Evolutionary conservation across 2,797 vertebrate species (phyloP).

Genomic region (Falco peregrinus): DNA sequence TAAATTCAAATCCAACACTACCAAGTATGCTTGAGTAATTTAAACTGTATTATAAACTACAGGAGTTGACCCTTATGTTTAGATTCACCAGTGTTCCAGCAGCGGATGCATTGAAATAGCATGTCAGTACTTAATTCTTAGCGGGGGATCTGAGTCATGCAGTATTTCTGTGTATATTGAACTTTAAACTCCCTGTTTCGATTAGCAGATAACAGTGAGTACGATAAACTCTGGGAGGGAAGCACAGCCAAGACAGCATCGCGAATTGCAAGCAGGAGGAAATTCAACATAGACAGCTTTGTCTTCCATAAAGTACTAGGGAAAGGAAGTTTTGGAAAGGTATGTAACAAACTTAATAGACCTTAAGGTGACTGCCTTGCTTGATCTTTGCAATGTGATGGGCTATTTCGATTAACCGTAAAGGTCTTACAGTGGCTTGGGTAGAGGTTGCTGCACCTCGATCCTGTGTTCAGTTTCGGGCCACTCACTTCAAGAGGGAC

Average conservation of each 20-base stretch:
- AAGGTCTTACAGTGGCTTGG: neutral
- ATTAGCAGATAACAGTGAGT: constrained; percentile 76
- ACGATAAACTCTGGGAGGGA: constrained; percentile 88
- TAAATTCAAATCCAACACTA: neutral
- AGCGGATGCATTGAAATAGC: neutral
- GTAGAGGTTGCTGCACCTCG: no score
- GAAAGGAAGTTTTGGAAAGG: constrained; percentile 99
- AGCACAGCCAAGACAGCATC: constrained; percentile 33
- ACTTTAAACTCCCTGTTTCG: neutral
- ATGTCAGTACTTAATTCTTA: neutral
- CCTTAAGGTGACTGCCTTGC: neutral
- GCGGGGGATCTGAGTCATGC: neutral
- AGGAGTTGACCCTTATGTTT: neutral
- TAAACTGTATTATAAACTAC: neutral
- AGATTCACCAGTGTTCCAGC: neutral
- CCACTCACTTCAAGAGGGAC: no score
- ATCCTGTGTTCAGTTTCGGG: no score
- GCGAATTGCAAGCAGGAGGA: constrained; percentile 68
- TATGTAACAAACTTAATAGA: constrained; percentile 46
- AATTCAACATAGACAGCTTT: constrained; percentile 84
- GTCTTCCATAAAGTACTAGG: constrained; percentile 94
- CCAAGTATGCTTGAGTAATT: neutral
- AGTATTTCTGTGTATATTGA: neutral
- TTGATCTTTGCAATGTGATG: neutral
- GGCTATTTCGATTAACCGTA: neutral